Base-by-base conservation (phyloP, 1,140 invertebrate genomes). In the Macrosteles quadrilineatus region DNA sequence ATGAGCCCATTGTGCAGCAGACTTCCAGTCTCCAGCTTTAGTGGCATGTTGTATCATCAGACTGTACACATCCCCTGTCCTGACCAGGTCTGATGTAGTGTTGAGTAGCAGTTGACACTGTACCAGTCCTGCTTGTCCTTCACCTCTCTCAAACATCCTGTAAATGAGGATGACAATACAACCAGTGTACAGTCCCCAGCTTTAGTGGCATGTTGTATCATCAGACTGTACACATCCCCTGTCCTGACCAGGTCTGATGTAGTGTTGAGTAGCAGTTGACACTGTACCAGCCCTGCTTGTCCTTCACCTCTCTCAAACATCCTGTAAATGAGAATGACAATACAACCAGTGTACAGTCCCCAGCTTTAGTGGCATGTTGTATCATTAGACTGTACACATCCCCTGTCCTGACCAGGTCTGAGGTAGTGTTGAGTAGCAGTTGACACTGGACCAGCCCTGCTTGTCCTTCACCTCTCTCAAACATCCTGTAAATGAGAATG, bases 311-410 rank as follows among this genome's bases (percentile, higher is more conserved):
- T 78, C 14, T 85, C 83, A 29, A 85, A 85, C 29, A 81, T 75
- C 73, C 82, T 84, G 59, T 62, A 69, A 59, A 50, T n/a, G n/a
- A n/a, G n/a, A n/a, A n/a, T n/a, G n/a, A n/a, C n/a, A n/a, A n/a
- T 32, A 71, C 67, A 25, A 76, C 76, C 21, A 30, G 70, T 50
- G 68, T 71, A 69, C 72, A 72, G 62, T 77, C 75, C 45, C 69
- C 68, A 25, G 71, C 32, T 69, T 70, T 71, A 2, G 74, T 73
- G 43, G 70, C 71, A 47, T 77, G 68, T 57, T 78, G 76, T 17
- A 87, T 81, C 74, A 88, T 84, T 47, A 87, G 79, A 25, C 83
- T 85, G 76, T 84, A 87, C 43, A 88, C 80, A 76, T 88, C 86
- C 19, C 86, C 86, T 40, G 81, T 78, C 62, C 85, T 73, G 23